Evolutionary conservation across 2,113 vertebrate genomes (phyloP).

Genomic region (Alligator mississippiensis): DNA sequence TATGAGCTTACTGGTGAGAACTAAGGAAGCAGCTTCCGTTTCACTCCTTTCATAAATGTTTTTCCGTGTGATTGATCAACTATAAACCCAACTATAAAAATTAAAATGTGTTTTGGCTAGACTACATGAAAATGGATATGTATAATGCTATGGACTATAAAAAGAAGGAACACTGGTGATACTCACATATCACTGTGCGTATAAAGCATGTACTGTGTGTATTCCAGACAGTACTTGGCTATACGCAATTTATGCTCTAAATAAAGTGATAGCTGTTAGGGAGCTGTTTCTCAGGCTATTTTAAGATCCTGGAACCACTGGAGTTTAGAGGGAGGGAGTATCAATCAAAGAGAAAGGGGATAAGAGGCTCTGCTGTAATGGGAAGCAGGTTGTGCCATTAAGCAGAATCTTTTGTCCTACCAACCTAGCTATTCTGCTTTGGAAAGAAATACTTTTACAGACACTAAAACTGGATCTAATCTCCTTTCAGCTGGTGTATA

Average conservation of each 20-base stretch:
- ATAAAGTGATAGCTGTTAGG: neutral
- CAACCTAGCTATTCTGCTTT: neutral
- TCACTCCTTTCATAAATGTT: neutral
- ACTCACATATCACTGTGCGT: neutral
- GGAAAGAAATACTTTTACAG: neutral
- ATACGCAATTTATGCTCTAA: neutral
- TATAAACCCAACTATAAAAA: neutral
- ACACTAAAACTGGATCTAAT: neutral
- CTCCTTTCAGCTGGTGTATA: neutral
- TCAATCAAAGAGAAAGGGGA: neutral
- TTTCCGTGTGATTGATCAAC: conserved; percentile 4
- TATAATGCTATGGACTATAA: neutral
- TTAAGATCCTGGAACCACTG: neutral
- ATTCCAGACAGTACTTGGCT: neutral
- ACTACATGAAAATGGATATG: neutral
- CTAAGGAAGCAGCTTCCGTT: conserved; percentile 1
- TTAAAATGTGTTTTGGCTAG: neutral
- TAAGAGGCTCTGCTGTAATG: neutral
- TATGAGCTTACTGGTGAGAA: conserved; percentile 4
- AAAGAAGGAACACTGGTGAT: neutral
- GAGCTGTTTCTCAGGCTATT: neutral
- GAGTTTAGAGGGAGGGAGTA: neutral
- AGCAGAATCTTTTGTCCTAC: neutral
- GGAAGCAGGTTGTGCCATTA: neutral
- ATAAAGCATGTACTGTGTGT: neutral